Evolutionary conservation across 1,140 invertebrate species (phyloP).

Genomic region (Drosophila takahashii): DNA sequence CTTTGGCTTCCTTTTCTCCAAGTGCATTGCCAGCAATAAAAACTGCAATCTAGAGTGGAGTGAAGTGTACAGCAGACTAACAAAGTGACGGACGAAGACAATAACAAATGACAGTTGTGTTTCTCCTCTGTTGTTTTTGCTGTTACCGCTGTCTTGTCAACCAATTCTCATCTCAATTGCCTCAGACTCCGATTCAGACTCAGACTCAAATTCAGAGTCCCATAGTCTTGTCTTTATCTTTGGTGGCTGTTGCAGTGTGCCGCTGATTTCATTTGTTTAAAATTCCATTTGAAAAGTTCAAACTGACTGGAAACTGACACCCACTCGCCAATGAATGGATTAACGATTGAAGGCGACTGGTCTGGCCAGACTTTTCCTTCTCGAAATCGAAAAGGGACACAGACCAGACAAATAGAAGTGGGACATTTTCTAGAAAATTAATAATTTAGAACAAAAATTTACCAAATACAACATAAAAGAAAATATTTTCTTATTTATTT

Average conservation of each 20-base stretch:
- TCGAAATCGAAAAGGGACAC: conserved; percentile 19
- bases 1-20: neutral
- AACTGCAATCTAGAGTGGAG: conserved; percentile 21
- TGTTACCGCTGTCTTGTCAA: conserved; percentile 30
- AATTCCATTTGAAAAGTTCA: conserved; percentile 33
- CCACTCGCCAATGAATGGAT: conserved; percentile 30
- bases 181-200: neutral
- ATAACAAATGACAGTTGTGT: conserved; percentile 73
- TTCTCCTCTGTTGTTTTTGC: conserved; percentile 15
- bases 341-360: conserved; percentile 41
- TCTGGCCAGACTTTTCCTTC: conserved; percentile 32
- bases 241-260: conserved; percentile 10
- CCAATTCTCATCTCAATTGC: conserved; percentile 59
- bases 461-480: neutral
- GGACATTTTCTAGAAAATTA: conserved; percentile 6
- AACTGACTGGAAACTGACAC: conserved; percentile 37
- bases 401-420: conserved; percentile 20
- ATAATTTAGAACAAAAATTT: no score
- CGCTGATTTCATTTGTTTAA: conserved; percentile 50
- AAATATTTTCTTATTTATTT: neutral
- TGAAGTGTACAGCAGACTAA: conserved; percentile 25
- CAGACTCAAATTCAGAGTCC: conserved; percentile 4
- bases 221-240: conserved; percentile 27
- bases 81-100: conserved; percentile 50
- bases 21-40: conserved; percentile 16